These are phyloP conservation scores for Tapirus terrestris DNA, from an alignment of 2,113 vertebrate species.

Conservation along the genomic window DNA sequence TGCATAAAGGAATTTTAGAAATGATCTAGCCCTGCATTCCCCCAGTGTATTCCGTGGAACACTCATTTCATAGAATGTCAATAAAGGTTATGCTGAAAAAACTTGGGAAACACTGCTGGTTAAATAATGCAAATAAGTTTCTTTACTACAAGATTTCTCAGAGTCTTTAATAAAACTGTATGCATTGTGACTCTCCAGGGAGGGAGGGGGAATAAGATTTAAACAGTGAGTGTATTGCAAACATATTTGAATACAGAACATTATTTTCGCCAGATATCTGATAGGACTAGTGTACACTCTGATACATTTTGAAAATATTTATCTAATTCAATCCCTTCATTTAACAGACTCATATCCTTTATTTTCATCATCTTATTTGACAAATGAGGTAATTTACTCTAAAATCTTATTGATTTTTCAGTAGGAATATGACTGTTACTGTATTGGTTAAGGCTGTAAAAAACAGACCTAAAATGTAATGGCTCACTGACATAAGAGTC, in stretches of 20 bases:
- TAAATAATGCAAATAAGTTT: slow-evolving; percentile 52
- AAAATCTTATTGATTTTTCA: slow-evolving; percentile 28
- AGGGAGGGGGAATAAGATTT: background rate
- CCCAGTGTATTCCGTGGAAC: background rate
- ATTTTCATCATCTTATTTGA: slow-evolving; percentile 36
- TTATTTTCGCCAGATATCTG: slow-evolving; percentile 1
- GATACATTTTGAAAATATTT: background rate
- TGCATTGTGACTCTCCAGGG: background rate
- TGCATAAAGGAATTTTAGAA: slow-evolving; percentile 5
- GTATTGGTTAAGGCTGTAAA: background rate
- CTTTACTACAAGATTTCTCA: background rate
- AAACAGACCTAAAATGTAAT: background rate
- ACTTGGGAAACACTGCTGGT: background rate
- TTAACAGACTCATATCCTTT: background rate
- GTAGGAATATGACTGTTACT: background rate
- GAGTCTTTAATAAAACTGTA: background rate
- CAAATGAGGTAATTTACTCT: background rate
- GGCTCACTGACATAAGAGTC: background rate
- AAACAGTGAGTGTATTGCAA: background rate
- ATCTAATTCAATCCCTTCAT: background rate
- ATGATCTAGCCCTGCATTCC: background rate
- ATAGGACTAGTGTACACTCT: background rate
- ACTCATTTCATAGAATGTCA: background rate
- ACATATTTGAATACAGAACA: background rate
- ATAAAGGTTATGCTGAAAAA: background rate